phyloP scores from a whole-genome alignment of 1,140 invertebrate species.

The Rhagoletis zephyria region DNA sequence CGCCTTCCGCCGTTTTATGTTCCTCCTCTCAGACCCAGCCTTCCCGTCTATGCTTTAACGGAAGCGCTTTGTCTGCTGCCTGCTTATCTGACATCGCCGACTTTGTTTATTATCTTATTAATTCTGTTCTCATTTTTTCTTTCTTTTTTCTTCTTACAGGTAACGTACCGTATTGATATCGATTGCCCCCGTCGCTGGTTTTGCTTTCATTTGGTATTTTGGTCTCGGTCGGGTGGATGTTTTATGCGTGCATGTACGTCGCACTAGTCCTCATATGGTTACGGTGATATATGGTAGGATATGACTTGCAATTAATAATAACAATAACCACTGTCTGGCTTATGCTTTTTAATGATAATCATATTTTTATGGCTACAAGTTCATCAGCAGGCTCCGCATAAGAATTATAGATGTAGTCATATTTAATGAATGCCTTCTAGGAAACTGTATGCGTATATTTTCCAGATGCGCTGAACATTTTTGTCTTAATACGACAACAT shows the following conservation, averaged over 20 bases:
- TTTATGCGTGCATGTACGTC: neutral
- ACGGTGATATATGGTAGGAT: conserved; percentile 45
- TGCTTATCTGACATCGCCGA: conserved; percentile 37
- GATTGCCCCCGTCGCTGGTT: neutral
- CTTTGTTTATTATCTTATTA: conserved; percentile 51
- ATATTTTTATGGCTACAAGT: conserved; percentile 48
- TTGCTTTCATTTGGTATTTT: conserved; percentile 17
- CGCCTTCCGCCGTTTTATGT: neutral
- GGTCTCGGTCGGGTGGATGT: neutral
- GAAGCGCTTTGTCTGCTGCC: conserved; percentile 46
- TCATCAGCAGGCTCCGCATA: neutral
- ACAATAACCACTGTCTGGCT: conserved; percentile 39
- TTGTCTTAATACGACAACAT: no score
- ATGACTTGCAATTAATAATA: conserved; percentile 51
- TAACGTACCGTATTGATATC: conserved; percentile 39
- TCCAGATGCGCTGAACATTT: no score
- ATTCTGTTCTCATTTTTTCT: conserved; percentile 7
- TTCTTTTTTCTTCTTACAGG: neutral
- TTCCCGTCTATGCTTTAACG: neutral
- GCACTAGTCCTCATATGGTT: neutral
- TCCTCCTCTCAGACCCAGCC: neutral
- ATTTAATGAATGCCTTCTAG: no score
- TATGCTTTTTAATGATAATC: conserved; percentile 35
- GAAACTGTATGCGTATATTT: no score
- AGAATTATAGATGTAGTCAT: neutral